Conservation (phyloP, 1,140 invertebrate genomes). For the Ephestia elutella region DNA sequence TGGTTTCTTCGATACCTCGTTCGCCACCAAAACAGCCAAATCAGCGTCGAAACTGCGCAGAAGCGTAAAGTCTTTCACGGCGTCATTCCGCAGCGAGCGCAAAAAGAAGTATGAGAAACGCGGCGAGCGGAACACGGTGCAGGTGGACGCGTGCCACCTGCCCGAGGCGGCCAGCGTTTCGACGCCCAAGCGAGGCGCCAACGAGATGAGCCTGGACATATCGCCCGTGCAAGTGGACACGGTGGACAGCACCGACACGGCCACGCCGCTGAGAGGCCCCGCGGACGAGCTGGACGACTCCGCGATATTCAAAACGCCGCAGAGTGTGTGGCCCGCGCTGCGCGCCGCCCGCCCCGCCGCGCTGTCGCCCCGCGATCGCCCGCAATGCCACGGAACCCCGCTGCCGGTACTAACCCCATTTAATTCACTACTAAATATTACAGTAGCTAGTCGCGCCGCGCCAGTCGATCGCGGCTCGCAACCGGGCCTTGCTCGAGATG, state of each 20-base stretch:
- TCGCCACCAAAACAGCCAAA: slow-evolving; percentile 67
- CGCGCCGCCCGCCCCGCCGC: slow-evolving; percentile 36
- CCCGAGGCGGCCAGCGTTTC: slow-evolving; percentile 55
- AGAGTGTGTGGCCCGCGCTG: slow-evolving; percentile 48
- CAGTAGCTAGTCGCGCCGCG: slow-evolving; percentile 35
- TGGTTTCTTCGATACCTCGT: slow-evolving; percentile 72
- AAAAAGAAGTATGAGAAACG: slow-evolving; percentile 72
- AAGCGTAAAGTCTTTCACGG: slow-evolving; percentile 71
- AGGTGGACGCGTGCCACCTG: slow-evolving; percentile 50
- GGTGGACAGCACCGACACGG: slow-evolving; percentile 56
- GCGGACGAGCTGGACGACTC: slow-evolving; percentile 59
- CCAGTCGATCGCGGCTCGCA: background rate
- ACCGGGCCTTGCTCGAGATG: background rate
- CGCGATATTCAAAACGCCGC: slow-evolving; percentile 60
- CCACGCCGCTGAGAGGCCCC: slow-evolving; percentile 30
- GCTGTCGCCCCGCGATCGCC: slow-evolving; percentile 56
- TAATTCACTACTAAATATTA: slow-evolving; percentile 68
- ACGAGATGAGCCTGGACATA: slow-evolving; percentile 64
- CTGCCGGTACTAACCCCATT: slow-evolving; percentile 75
- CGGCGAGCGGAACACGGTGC: slow-evolving; percentile 54
- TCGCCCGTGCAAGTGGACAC: slow-evolving; percentile 68
- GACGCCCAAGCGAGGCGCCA: slow-evolving; percentile 56
- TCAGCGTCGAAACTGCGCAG: slow-evolving; percentile 67
- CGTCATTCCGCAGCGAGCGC: slow-evolving; percentile 71
- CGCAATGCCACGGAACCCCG: slow-evolving; percentile 71